A percentile compares a stretch with the other conserved stretches of the same genome.
These are phyloP conservation scores for Typhlichthys subterraneus DNA, from an alignment of 2,797 vertebrate species.

Conservation along the genomic window DNA sequence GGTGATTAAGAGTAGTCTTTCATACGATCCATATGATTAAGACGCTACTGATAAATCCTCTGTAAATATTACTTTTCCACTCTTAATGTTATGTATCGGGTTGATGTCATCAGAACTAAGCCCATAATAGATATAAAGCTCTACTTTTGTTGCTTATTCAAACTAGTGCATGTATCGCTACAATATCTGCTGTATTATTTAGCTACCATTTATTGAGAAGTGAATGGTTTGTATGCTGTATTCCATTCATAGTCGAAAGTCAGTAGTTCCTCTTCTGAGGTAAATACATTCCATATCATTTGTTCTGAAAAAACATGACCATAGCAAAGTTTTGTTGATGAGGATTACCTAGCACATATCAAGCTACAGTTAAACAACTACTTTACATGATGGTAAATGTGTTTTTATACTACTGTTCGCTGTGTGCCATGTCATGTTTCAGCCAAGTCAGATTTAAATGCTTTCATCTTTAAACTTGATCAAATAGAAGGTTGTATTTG, in stretches of 20 bases:
- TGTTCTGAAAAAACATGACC: conserved; percentile 4
- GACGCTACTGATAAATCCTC: conserved; percentile 22
- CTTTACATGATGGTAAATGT: no score
- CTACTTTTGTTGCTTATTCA: not conserved
- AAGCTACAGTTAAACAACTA: no score
- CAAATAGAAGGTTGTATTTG: no score
- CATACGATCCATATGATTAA: conserved; percentile 8
- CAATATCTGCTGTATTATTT: conserved; percentile 42
- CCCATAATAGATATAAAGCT: not conserved
- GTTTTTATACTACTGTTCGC: no score
- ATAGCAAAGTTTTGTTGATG: not conserved
- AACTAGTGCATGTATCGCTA: conserved; percentile 41
- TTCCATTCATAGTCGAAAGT: no score
- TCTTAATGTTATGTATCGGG: not conserved
- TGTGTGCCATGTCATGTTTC: no score
- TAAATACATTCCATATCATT: no score
- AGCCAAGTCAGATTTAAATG: no score
- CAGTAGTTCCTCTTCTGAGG: no score
- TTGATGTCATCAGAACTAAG: not conserved
- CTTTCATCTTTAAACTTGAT: no score
- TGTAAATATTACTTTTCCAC: not conserved
- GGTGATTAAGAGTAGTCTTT: no score
- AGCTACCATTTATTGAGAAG: conserved; percentile 38
- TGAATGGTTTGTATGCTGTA: not conserved
- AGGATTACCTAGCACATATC: no score